Percentiles rank a stretch among this genome's conserved stretches.
These are phyloP conservation scores for Ambastaia sidthimunki DNA, from an alignment of 2,797 vertebrate species.

Conservation along the genomic window DNA sequence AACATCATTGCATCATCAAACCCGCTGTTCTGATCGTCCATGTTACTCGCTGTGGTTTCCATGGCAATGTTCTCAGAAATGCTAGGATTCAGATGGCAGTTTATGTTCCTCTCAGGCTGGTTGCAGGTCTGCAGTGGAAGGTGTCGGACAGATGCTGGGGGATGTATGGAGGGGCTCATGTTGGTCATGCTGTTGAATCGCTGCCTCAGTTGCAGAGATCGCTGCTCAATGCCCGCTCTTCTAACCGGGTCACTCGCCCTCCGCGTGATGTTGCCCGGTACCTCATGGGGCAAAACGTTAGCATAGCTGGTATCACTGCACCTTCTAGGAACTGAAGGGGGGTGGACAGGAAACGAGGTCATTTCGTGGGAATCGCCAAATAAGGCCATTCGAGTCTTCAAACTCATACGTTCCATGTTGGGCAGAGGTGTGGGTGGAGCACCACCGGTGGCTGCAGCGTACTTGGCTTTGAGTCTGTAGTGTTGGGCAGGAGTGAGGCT, in stretches of 20 bases:
- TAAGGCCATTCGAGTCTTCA: slow-evolving; percentile 77
- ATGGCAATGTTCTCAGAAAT: slow-evolving; percentile 83
- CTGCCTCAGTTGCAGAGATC: slow-evolving; percentile 74
- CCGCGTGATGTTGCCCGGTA: slow-evolving; percentile 69
- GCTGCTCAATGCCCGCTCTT: slow-evolving; percentile 67
- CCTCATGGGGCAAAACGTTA: slow-evolving; percentile 82
- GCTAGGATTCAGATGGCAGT: slow-evolving; percentile 75
- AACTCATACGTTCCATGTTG: slow-evolving; percentile 81
- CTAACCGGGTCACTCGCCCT: slow-evolving; percentile 89
- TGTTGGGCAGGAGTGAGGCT: slow-evolving; percentile 90
- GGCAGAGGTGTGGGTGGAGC: slow-evolving; percentile 89
- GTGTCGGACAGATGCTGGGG: slow-evolving; percentile 65
- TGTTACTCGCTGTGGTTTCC: slow-evolving; percentile 73
- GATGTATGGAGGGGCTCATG: slow-evolving; percentile 63
- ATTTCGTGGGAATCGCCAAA: slow-evolving; percentile 73
- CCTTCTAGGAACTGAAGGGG: slow-evolving; percentile 71
- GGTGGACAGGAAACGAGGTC: slow-evolving; percentile 31
- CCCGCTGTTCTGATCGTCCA: slow-evolving; percentile 34
- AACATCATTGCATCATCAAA: slow-evolving; percentile 80
- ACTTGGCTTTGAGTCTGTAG: slow-evolving; percentile 87
- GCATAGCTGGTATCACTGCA: slow-evolving; percentile 78
- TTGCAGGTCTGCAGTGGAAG: slow-evolving; percentile 66
- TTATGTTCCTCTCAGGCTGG: slow-evolving; percentile 63
- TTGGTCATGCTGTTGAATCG: slow-evolving; percentile 84
- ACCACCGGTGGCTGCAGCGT: slow-evolving; percentile 88